Evolutionary conservation across 1,140 invertebrate genomes (phyloP), one percentile per base, ranked within the genome.

Genomic region (Drosophila setifemur): DNA sequence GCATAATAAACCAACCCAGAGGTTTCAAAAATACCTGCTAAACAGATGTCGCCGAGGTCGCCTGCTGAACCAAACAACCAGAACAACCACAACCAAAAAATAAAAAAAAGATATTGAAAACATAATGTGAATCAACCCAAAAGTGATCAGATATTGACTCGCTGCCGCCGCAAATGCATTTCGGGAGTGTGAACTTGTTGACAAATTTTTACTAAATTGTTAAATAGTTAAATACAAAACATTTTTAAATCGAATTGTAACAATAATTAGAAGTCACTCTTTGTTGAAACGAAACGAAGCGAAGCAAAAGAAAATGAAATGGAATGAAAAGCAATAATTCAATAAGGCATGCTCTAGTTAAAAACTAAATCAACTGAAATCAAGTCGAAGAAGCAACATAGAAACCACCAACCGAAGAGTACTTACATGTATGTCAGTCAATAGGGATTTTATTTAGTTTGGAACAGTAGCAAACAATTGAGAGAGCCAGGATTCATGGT

Each of bases 1-100:
- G 26, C 50, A 52, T 55, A 72, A 37, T 64, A 47, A 78, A 54
- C 58, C 45, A 72, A 79, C 85, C 74, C 79, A 88, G 72, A 79
- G 85, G 85, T 88, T 88, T 88, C 85, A 88, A 74, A 88, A 85
- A 83, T 85, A 88, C 85, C 85, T 88, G 85, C 85, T 73, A 79
- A 87, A 73, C 52, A 75, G 48, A 57, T 26, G 48, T 50, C 57
- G 57, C 55, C 52, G 35, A 14, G 52, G 55, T 55, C 55, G 25
- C 25, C 54, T n/a, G n/a, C n/a, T n/a, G n/a, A n/a, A n/a, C n/a
- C 26, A 7, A 28, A 28, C 4, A 42, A n/a, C 18, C n/a, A 12
- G 21, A 23, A 18, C 18, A 23, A 21, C 37, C 37, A 21, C 18
- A 18, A 28, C 7, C 23, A 14, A 6, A 8, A 44, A 14, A n/a